Base-by-base conservation (phyloP, 2,888 invertebrate species). In the Sinhomidia bicolor region DNA sequence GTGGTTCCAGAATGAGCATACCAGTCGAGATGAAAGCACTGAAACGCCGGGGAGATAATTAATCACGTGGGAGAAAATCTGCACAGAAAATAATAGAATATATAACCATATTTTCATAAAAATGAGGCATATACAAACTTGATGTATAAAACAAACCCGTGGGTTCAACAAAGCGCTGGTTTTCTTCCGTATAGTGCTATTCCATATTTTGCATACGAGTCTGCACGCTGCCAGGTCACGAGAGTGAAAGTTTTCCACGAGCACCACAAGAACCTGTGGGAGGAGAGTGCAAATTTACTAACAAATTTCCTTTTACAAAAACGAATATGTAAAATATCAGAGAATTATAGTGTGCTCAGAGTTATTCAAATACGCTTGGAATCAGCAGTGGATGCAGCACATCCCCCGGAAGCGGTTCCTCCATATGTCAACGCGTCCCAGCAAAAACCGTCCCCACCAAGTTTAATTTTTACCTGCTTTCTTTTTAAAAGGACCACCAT, bases 1-100 rank as follows among this genome's bases (percentile, higher is more conserved):
- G 36, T 41, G 9, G 62, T 80, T 80, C 80, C 80, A 80, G 1
- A 80, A 17, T 9, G 62, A 80, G 29, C 80, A 80, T 12, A 80
- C 65, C 3, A 65, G 17, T 12, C 80, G 41, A 17, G 41, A 17
- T 26, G 44, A 26, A 12, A 23, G 14, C 4, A 65, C 1, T 10
- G 17, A 2, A 3, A 2, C 5, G 0, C 20, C 29, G 14, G 41
- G 20, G 14, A 80, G 44, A 23, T 41, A 29, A 14, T 41, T 1
- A 3, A 65, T 10, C 12, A 80, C 41, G 6, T 6, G 20, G 26
- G 65, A 62, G 0, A 80, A 6, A 14, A 80, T 44, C 80, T 80
- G 47, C 14, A 44, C 14, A 26, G 9, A 74, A 20, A 47, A 74
- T 20, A 7, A 23, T 74, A 23, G 17, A 5, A 44, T 17, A 20